Percentiles rank a stretch among this genome's conserved stretches.
Evolutionary conservation across 2,888 invertebrate species (phyloP).

Genomic region (Marronus borbonicus): DNA sequence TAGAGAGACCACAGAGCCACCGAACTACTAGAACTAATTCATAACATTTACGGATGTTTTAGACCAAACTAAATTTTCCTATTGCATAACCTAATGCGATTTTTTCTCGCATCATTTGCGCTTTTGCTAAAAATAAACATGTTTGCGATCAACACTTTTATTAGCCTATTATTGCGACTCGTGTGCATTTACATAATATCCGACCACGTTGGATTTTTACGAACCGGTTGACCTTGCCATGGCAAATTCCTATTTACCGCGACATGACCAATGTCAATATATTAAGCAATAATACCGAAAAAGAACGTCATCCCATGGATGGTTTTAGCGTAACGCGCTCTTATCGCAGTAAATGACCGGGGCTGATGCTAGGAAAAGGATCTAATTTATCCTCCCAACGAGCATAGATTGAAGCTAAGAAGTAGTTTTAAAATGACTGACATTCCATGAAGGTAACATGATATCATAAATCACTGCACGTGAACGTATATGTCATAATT

Average conservation of each 20-base stretch:
- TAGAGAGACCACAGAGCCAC: no score
- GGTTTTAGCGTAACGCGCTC: background rate
- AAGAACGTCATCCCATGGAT: constrained; percentile 12
- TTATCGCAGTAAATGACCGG: background rate
- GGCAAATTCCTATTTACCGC: constrained; percentile 35
- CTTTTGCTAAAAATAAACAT: constrained; percentile 5
- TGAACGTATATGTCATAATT: constrained; percentile 46
- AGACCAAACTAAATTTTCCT: background rate
- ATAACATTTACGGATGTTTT: no score
- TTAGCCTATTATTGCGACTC: constrained; percentile 18
- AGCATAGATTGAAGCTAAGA: constrained; percentile 13
- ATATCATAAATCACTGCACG: constrained; percentile 42
- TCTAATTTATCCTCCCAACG: constrained; percentile 27
- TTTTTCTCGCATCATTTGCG: background rate
- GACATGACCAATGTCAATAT: constrained; percentile 38
- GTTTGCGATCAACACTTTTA: constrained; percentile 14
- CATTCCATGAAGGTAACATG: constrained; percentile 42
- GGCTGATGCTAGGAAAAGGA: constrained; percentile 23
- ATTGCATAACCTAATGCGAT: background rate
- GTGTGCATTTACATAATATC: constrained; percentile 42
- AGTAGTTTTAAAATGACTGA: constrained; percentile 40
- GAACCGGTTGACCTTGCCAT: constrained; percentile 44
- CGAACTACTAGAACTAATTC: no score
- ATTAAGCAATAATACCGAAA: constrained; percentile 28
- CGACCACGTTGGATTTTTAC: constrained; percentile 39